Percentiles rank a stretch among this genome's conserved stretches.
These are phyloP conservation scores for Xyliphius kryptos DNA, from an alignment of 2,113 vertebrate species.

Conservation along the genomic window DNA sequence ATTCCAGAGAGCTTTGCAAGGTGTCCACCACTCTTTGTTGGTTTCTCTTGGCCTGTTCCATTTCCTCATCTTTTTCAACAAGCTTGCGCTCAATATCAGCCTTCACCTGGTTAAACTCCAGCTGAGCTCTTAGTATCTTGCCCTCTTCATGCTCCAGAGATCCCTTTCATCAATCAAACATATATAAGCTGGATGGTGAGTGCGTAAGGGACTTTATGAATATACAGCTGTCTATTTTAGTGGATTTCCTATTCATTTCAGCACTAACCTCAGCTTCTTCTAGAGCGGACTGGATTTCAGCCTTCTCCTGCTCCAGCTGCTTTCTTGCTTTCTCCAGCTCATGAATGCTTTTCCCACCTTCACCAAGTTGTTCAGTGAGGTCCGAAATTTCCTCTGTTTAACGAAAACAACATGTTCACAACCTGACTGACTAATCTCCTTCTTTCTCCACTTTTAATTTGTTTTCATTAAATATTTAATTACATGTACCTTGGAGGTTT, in stretches of 20 bases:
- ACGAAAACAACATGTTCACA: not conserved
- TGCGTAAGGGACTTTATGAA: too few relatives aligned
- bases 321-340: slow-evolving; percentile 66
- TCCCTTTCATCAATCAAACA: slow-evolving; percentile 52
- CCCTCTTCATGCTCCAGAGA: slow-evolving; percentile 84
- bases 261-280: slow-evolving; percentile 64
- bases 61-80: slow-evolving; percentile 42
- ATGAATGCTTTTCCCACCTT: slow-evolving; percentile 60
- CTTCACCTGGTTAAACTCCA: slow-evolving; percentile 82
- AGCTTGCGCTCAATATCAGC: slow-evolving; percentile 43
- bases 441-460: not conserved
- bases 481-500: slow-evolving; percentile 59
- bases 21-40: too few relatives aligned
- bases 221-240: too few relatives aligned
- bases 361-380: too few relatives aligned
- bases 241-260: not conserved
- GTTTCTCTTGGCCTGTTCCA: too few relatives aligned
- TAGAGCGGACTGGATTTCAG: too few relatives aligned
- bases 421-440: not conserved
- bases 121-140: slow-evolving; percentile 78
- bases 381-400: slow-evolving; percentile 64
- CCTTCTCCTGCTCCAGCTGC: slow-evolving; percentile 63
- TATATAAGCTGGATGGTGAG: not conserved
- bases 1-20: too few relatives aligned
- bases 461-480: not conserved